Conservation (phyloP, 2,113 vertebrate genomes). For the Barnardius zonarius region DNA sequence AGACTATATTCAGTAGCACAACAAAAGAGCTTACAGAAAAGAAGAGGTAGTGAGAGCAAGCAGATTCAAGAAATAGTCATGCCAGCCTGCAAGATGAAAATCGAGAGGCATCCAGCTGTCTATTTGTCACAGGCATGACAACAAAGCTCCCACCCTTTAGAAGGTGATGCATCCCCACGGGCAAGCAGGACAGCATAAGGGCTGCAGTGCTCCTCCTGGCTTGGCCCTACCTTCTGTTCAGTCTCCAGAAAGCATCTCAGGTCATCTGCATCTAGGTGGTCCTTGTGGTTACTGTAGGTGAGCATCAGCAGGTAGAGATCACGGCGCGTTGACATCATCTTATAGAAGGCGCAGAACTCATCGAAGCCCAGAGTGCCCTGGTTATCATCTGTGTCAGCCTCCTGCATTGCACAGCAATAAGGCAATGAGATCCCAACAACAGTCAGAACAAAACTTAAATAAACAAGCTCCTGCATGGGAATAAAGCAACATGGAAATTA, state of each 20-base stretch:
- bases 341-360: conserved; percentile 98
- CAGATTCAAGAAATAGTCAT: neutral
- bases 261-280: conserved; percentile 83
- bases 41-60: neutral
- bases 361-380: conserved; percentile 92
- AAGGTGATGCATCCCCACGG: neutral
- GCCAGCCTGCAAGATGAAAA: neutral
- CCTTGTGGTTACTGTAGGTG: conserved; percentile 95
- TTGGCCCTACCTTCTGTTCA: conserved; percentile 88
- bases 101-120: neutral
- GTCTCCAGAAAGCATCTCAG: conserved; percentile 86
- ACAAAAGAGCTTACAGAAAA: neutral
- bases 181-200: neutral
- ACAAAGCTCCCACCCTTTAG: accelerated
- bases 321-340: conserved; percentile 95
- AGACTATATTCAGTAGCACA: neutral
- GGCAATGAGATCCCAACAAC: neutral
- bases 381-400: conserved; percentile 94
- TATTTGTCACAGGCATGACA: neutral
- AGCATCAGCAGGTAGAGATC: conserved; percentile 97
- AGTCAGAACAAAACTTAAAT: neutral
- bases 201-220: neutral
- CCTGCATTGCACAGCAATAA: conserved; percentile 65
- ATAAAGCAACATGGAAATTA: neutral
- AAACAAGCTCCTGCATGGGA: neutral